Conservation (phyloP, 2,888 invertebrate species). For the Acanthosepion esculentum region DNA sequence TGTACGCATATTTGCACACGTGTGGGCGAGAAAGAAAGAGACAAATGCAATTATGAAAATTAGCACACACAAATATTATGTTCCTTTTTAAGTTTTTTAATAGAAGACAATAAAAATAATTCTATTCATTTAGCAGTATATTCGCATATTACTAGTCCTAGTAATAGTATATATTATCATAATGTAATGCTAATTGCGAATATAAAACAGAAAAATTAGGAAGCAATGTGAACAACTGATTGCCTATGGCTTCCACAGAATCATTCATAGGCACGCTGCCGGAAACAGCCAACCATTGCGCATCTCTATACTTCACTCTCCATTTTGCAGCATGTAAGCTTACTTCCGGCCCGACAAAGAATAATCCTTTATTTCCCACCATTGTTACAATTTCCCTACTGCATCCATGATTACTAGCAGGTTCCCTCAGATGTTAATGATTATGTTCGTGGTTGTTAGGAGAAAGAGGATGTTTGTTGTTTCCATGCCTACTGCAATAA, state of each 20-base stretch:
- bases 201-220: neutral
- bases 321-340: neutral
- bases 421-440: neutral
- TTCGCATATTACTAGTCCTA: neutral
- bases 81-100: neutral
- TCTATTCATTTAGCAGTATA: neutral
- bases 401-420: neutral
- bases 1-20: neutral
- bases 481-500: neutral
- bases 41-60: neutral
- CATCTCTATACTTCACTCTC: neutral
- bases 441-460: neutral
- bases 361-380: neutral
- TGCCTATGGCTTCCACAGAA: neutral
- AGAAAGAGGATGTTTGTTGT: neutral
- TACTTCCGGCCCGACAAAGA: conserved; percentile 18
- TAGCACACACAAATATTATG: neutral
- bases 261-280: neutral
- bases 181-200: neutral
- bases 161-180: neutral
- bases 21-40: neutral
- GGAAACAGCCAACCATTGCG: neutral
- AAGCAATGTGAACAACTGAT: neutral
- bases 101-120: neutral
- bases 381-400: neutral